Evolutionary conservation across 2,888 invertebrate species (phyloP).

Genomic region (Candidula unifasciata): DNA sequence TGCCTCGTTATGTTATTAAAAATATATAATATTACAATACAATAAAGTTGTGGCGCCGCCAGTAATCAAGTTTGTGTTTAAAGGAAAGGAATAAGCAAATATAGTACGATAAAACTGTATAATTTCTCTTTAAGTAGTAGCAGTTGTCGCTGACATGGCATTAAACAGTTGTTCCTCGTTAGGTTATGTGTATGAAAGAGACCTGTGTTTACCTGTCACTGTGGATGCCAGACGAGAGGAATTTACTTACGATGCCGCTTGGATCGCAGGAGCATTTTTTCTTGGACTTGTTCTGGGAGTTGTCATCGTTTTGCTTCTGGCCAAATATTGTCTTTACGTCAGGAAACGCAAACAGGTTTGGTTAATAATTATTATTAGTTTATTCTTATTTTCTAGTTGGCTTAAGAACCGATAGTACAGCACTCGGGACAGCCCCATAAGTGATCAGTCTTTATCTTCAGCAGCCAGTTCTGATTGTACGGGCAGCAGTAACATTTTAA

Average conservation of each 20-base stretch:
- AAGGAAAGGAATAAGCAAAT: no score
- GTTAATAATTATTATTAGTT: no score
- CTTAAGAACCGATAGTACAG: no score
- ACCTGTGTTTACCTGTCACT: conserved; percentile 58
- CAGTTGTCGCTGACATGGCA: conserved; percentile 12
- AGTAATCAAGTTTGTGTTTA: no score
- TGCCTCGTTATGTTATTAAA: no score
- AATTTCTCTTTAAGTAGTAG: not conserved
- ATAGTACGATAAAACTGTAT: not conserved
- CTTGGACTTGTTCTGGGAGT: conserved; percentile 70
- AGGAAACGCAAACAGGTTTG: conserved; percentile 51
- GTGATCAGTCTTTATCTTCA: no score
- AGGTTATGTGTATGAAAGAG: conserved; percentile 32
- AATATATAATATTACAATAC: not conserved
- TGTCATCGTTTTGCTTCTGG: conserved; percentile 63
- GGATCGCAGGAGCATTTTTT: conserved; percentile 72
- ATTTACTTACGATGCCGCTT: conserved; percentile 61
- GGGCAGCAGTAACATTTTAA: no score
- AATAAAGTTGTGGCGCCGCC: no score
- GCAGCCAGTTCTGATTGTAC: no score
- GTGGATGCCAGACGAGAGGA: conserved; percentile 56
- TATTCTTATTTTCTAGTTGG: no score
- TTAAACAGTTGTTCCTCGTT: conserved; percentile 27
- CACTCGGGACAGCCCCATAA: no score
- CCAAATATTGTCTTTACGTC: conserved; percentile 67